Evolutionary conservation across 1,140 invertebrate species (phyloP), one percentile per base, ranked within the genome.

Genomic region (Pachypsylla venusta): DNA sequence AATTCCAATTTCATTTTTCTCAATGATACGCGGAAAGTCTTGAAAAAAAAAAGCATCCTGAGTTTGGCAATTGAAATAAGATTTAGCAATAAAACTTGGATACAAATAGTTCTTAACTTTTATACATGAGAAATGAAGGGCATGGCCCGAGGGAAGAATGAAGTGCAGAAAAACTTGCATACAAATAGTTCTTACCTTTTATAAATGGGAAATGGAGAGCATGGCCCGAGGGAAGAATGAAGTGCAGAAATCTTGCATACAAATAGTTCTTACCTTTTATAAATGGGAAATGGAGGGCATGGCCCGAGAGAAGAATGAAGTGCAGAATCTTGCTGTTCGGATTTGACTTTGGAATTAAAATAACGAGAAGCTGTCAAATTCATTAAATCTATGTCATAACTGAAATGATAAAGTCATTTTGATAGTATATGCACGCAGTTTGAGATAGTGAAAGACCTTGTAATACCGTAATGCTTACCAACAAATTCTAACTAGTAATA

Each of bases 261-360:
- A n/a, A n/a, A n/a, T n/a, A n/a, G n/a, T 55, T 25, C 20, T 54
- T 63, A 76, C 77, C 77, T 81, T 60, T 84, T 77, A 67, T 83
- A 81, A 14, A 89, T 76, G 3, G 86, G 86, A 42, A 84, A 69
- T 54, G 69, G 71, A 2, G 85, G 86, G 69, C 87, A 89, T 5
- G 82, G 81, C 1, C 84, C 84, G 14, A 79, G 77, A 57, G 75
- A 73, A 70, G 57, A 71, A 68, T 63, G 66, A 73, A 27, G 67
- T 66, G 25, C 59, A 60, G 24, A 62, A 60, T 25, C 57, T 56
- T 24, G 28, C 22, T 58, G 30, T 35, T 35, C 30, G n/a, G 30
- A n/a, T 27, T 55, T 2, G 1, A 22, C 39, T 25, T 24, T 19
- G 12, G 25, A 10, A 10, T 55, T 25, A 27, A 55, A 55, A 25